Evolutionary conservation across 2,113 vertebrate species (phyloP), one percentile per base, ranked within the genome.

Genomic region (Tiliqua scincoides): DNA sequence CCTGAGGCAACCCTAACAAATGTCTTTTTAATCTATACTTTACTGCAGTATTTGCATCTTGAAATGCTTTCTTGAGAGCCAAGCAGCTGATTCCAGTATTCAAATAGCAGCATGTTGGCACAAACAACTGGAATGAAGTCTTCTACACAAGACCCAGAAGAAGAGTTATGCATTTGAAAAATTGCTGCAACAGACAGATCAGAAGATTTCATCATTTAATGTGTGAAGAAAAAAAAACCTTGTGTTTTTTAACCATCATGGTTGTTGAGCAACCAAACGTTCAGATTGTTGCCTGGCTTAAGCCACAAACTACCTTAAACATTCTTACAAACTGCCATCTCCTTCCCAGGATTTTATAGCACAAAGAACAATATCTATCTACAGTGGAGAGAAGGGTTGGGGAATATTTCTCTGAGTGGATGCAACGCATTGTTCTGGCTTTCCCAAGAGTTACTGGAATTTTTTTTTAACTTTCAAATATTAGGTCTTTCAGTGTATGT

Each of bases 21-120:
- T 88, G 65, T 52, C 62, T 85, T 88, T 93, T 90, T 84, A 89
- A 89, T 89, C 74, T 72, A 12, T 81, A 3, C 83, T 91, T 89
- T 85, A 84, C 74, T 48, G 52, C 82, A 88, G 57, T 32, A 54
- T 76, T 87, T 91, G 68, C 61, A 90, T 62, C 10, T 86, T 87
- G 1, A 73, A 89, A 79, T 74, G 32, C 73, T 91, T 91, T 71
- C 68, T 85, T 89, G 67, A 73, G 79, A 93, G 77, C 32, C 61
- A 72, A 62, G 61, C 70, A 32, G 30, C 88, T 88, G 73, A 87
- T 62, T 86, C 48, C 3, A 15, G 75, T 86, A 82, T 86, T 27
- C 59, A 74, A 73, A 79, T 54, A 91, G 82, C 85, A 0, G 0
- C 61, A 67, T 11, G 30, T n/a, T 93, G 87, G 81, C 76, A 85